These are phyloP conservation scores for Bos indicus DNA, from an alignment of 2,113 vertebrate species.

Conservation along the genomic window DNA sequence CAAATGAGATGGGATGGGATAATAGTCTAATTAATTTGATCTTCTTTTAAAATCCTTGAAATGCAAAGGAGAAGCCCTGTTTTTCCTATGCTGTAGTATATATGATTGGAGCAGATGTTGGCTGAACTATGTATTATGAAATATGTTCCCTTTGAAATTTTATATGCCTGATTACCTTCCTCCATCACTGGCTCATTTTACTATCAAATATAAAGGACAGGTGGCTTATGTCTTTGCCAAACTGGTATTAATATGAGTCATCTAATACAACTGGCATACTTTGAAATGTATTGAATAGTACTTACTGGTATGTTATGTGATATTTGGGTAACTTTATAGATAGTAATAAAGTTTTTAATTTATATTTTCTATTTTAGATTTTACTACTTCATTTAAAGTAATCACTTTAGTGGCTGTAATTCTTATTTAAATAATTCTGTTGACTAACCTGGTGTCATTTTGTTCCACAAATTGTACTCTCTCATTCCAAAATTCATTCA, in stretches of 20 bases:
- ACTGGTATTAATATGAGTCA: conserved; percentile 78
- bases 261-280: conserved; percentile 79
- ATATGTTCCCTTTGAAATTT: conserved; percentile 82
- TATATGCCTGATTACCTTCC: conserved; percentile 80
- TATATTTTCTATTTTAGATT: conserved; percentile 31
- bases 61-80: background rate
- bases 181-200: conserved; percentile 61
- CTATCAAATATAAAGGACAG: conserved; percentile 72
- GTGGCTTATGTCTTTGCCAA: conserved; percentile 69
- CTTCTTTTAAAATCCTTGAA: conserved; percentile 10
- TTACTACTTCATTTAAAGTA: conserved; percentile 8
- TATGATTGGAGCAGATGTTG: conserved; percentile 77
- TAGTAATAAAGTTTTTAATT: conserved; percentile 68
- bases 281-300: conserved; percentile 55
- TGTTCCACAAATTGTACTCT: background rate
- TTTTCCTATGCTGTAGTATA: background rate
- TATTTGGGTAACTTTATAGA: conserved; percentile 58
- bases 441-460: conserved; percentile 4
- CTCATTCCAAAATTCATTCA: conserved; percentile 3
- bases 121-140: conserved; percentile 80
- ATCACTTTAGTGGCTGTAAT: background rate
- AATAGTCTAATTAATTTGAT: background rate
- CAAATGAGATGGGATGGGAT: background rate
- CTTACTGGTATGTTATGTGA: conserved; percentile 69
- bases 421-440: conserved; percentile 20